Percentiles rank a stretch among this genome's conserved stretches.
Evolutionary conservation across 2,888 invertebrate species (phyloP).

Genomic region (Macrophya alboannulata): DNA sequence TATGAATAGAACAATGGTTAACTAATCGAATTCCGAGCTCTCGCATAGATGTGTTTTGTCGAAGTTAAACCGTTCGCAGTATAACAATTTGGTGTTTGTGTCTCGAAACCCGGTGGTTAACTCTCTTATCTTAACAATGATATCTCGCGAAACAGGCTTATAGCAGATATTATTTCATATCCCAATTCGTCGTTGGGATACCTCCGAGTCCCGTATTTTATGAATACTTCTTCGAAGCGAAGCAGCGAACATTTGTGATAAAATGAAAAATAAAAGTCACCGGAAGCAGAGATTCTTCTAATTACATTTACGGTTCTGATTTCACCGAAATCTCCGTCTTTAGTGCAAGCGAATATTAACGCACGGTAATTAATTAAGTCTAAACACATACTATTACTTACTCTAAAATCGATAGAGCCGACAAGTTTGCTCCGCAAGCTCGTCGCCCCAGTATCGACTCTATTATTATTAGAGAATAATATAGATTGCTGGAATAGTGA

Average conservation of each 20-base stretch:
- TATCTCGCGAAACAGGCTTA: slow-evolving; percentile 1
- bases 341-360: no score
- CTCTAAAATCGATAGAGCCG: neutral
- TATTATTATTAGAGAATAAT: slow-evolving; percentile 42
- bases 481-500: slow-evolving; percentile 48
- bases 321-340: no score
- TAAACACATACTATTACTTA: neutral
- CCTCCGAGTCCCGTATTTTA: no score
- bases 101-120: neutral
- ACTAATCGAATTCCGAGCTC: slow-evolving; percentile 25
- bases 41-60: slow-evolving; percentile 31
- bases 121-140: slow-evolving; percentile 18
- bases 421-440: neutral
- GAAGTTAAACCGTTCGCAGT: slow-evolving; percentile 27
- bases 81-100: neutral
- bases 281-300: no score
- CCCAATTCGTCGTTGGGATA: neutral
- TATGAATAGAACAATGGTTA: slow-evolving; percentile 32
- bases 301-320: no score
- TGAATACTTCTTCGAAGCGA: no score
- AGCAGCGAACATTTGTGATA: no score
- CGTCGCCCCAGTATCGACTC: neutral
- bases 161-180: neutral
- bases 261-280: no score
- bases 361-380: neutral